phyloP scores from a whole-genome alignment of 1,140 invertebrate species.

The Yoshiicerus persimilis region DNA sequence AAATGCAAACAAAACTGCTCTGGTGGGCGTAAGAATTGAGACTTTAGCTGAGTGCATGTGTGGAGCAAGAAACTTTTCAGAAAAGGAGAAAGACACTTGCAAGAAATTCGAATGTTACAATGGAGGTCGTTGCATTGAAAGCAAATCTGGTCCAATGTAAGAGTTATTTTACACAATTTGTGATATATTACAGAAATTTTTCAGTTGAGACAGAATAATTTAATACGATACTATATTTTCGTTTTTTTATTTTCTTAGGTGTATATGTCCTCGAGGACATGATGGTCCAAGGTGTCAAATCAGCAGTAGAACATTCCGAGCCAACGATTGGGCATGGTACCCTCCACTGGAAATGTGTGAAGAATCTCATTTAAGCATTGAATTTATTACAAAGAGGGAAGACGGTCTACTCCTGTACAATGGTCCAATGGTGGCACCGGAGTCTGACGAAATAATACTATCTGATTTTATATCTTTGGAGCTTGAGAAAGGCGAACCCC shows the following conservation, averaged over 20 bases:
- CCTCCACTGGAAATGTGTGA: constrained; percentile 94
- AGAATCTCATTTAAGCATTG: constrained; percentile 87
- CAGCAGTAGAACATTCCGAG: constrained; percentile 87
- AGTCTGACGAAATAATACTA: constrained; percentile 81
- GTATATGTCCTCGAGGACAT: constrained; percentile 86
- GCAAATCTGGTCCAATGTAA: constrained; percentile 77
- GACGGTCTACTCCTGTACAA: constrained; percentile 93
- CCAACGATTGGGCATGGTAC: constrained; percentile 94
- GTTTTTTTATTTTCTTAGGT: constrained; percentile 58
- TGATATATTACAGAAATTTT: background rate
- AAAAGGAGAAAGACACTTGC: constrained; percentile 74
- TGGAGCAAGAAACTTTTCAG: constrained; percentile 84
- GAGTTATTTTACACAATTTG: constrained; percentile 38
- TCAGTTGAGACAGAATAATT: background rate
- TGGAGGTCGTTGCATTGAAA: constrained; percentile 88
- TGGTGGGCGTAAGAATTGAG: constrained; percentile 88
- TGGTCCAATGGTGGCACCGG: constrained; percentile 89
- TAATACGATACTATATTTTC: background rate
- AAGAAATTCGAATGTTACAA: constrained; percentile 88
- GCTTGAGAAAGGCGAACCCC: constrained; percentile 83
- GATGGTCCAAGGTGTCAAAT: constrained; percentile 94
- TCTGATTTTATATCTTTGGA: constrained; percentile 92
- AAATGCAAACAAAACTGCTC: constrained; percentile 92
- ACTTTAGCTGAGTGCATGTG: constrained; percentile 88
- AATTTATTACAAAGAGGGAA: constrained; percentile 87